These are phyloP conservation scores for Abscondita cerata DNA, from an alignment of 2,888 invertebrate genomes.

Conservation along the genomic window DNA sequence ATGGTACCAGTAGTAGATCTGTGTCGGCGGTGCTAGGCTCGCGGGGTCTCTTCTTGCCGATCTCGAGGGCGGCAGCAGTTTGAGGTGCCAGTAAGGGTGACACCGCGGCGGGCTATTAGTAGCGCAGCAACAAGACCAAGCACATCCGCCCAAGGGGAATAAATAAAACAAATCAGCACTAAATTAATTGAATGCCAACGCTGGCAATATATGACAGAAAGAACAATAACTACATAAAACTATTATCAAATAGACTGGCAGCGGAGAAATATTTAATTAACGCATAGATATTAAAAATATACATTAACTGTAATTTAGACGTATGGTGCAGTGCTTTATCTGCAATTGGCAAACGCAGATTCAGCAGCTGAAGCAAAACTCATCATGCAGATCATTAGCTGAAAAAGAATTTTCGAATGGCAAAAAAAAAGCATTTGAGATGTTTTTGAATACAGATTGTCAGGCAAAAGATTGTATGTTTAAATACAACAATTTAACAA, in stretches of 20 bases:
- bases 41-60: constrained; percentile 95
- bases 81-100: constrained; percentile 68
- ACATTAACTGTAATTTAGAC: constrained; percentile 15
- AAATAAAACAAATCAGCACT: constrained; percentile 60
- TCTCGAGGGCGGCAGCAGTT: constrained; percentile 80
- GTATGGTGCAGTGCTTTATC: constrained; percentile 46
- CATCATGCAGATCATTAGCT: constrained; percentile 48
- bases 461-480: constrained; percentile 4
- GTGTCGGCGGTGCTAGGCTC: constrained; percentile 76
- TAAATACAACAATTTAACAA: neutral
- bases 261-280: constrained; percentile 16
- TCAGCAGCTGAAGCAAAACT: constrained; percentile 48
- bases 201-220: constrained; percentile 30
- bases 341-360: constrained; percentile 44
- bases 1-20: constrained; percentile 94
- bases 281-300: constrained; percentile 4
- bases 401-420: constrained; percentile 43
- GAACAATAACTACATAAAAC: constrained; percentile 31
- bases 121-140: constrained; percentile 61
- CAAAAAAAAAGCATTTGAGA: constrained; percentile 25
- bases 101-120: constrained; percentile 63
- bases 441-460: neutral
- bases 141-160: constrained; percentile 57
- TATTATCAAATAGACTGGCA: constrained; percentile 30
- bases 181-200: constrained; percentile 53